Percentiles rank a stretch among this genome's conserved stretches.
Conservation (phyloP, 2,113 vertebrate genomes). For the Notothenia coriiceps region DNA sequence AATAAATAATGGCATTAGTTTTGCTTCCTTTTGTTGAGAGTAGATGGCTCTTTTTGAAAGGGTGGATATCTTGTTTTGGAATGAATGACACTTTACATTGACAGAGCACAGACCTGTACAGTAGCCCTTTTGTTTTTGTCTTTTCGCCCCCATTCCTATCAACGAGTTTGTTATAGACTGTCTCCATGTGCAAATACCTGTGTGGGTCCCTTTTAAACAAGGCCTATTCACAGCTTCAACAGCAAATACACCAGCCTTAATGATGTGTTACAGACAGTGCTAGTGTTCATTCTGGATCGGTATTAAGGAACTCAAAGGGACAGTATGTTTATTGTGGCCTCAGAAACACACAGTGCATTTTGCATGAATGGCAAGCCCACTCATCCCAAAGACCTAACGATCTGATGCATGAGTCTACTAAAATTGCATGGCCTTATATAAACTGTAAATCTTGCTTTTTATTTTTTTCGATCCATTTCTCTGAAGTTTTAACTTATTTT, state of each 20-base stretch:
- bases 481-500: conserved; percentile 81
- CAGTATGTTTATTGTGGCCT: conserved; percentile 78
- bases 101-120: conserved; percentile 73
- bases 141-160: conserved; percentile 54
- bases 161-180: conserved; percentile 71
- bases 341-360: conserved; percentile 79
- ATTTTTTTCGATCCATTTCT: conserved; percentile 71
- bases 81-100: conserved; percentile 61
- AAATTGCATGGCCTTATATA: conserved; percentile 82
- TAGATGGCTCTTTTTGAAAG: conserved; percentile 40
- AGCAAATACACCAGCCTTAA: conserved; percentile 84
- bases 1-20: conserved; percentile 43
- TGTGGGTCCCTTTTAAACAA: conserved; percentile 68
- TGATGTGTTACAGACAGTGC: conserved; percentile 70
- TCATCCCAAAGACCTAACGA: conserved; percentile 71
- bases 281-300: conserved; percentile 77
- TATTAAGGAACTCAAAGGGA: conserved; percentile 75
- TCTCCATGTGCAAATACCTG: conserved; percentile 62
- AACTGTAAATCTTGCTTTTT: conserved; percentile 74
- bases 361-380: conserved; percentile 76
- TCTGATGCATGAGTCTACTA: conserved; percentile 78
- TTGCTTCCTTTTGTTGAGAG: conserved; percentile 45
- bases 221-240: conserved; percentile 83
- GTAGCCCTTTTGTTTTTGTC: conserved; percentile 62
- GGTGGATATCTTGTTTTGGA: conserved; percentile 69